These are phyloP conservation scores for Spea multiplicata DNA, from an alignment of 2,113 vertebrate genomes.

Conservation along the genomic window DNA sequence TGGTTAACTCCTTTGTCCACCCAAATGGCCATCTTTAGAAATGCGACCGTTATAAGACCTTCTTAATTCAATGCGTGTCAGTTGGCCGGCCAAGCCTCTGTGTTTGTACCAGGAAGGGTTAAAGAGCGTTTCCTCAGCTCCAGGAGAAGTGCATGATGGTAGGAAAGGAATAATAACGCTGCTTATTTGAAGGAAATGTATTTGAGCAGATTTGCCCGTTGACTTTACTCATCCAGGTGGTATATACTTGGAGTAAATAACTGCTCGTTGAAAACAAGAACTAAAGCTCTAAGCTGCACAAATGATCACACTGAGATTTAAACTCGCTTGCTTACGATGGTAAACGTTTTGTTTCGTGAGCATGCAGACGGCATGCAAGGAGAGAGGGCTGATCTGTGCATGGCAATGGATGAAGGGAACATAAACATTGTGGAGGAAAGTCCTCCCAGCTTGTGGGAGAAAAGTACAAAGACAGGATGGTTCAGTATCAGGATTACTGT, in stretches of 20 bases:
- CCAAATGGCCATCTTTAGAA: too few species aligned
- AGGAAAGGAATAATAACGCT: not conserved
- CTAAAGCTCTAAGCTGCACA: too few species aligned
- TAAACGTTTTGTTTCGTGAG: conserved; percentile 21
- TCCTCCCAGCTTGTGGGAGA: not conserved
- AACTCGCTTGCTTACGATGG: conserved; percentile 15
- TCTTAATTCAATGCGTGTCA: too few species aligned
- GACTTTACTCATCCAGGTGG: too few species aligned
- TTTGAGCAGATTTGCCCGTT: too few species aligned
- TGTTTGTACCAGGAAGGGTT: too few species aligned
- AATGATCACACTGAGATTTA: not conserved
- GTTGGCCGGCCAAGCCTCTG: too few species aligned
- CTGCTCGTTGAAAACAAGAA: conserved; percentile 14
- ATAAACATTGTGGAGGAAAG: not conserved
- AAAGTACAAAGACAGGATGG: not conserved
- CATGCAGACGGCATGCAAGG: conserved; percentile 35
- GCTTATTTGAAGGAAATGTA: not conserved
- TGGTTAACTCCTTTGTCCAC: too few species aligned
- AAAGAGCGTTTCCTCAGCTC: too few species aligned
- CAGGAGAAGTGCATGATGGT: conserved; percentile 14
- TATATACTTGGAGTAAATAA: conserved; percentile 7
- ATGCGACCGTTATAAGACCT: too few species aligned
- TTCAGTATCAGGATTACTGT: not conserved
- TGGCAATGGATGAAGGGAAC: conserved; percentile 1
- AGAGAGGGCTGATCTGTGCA: conserved; percentile 3